phyloP scores from a whole-genome alignment of 2,113 vertebrate species.

The Thinocorus orbignyianus region DNA sequence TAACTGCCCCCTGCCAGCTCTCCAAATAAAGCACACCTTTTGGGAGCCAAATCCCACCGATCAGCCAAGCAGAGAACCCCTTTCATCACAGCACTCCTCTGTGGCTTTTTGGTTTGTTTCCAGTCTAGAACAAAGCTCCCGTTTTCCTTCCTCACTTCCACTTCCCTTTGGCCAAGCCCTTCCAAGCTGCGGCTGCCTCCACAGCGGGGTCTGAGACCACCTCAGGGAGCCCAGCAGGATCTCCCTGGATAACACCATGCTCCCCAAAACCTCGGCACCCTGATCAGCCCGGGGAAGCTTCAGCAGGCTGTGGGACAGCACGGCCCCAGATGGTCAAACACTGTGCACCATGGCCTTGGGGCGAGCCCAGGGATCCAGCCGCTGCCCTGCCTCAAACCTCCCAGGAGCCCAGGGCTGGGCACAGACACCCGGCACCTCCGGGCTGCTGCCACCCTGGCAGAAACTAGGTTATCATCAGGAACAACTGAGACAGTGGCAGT shows the following conservation, averaged over 20 bases:
- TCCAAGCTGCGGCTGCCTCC: background rate
- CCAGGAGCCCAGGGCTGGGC: background rate
- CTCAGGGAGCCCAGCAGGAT: background rate
- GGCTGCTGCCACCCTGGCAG: background rate
- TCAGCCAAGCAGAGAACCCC: background rate
- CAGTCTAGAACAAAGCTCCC: background rate
- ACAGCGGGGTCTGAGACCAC: background rate
- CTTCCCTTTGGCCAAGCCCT: background rate
- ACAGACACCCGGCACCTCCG: accelerated
- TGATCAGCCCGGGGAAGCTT: accelerated
- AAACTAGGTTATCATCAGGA: accelerated
- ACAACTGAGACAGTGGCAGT: accelerated
- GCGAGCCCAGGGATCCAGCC: too few species aligned
- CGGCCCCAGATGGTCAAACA: background rate
- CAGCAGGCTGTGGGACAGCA: background rate
- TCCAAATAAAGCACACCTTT: background rate
- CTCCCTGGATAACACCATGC: background rate
- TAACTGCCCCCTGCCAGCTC: background rate
- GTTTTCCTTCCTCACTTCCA: background rate
- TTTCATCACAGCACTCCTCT: background rate
- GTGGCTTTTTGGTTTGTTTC: background rate
- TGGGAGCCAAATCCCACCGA: background rate
- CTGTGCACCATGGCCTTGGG: accelerated
- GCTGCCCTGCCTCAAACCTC: accelerated
- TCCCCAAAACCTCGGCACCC: background rate